phyloP scores from a whole-genome alignment of 2,797 vertebrate species.

The Masticophis lateralis region DNA sequence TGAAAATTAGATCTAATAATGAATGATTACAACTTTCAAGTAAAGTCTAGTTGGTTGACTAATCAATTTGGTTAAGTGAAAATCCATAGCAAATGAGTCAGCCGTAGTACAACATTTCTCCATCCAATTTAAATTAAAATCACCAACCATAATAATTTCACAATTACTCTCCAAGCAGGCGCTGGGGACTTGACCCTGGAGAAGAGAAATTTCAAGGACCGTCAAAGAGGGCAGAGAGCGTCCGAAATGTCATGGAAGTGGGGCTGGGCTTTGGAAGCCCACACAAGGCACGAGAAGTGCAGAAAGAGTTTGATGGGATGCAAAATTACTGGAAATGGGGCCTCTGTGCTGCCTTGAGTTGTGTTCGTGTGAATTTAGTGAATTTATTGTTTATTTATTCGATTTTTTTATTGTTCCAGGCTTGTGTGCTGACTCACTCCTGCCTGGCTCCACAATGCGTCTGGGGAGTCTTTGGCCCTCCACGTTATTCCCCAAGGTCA shows the following conservation, averaged over 20 bases:
- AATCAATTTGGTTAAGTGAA: slow-evolving; percentile 85
- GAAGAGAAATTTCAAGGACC: slow-evolving; percentile 72
- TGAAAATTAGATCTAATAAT: slow-evolving; percentile 79
- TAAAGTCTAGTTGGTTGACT: slow-evolving; percentile 82
- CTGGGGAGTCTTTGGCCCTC: not conserved
- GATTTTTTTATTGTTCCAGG: not conserved
- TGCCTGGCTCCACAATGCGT: not conserved
- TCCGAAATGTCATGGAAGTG: not conserved
- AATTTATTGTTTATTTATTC: not conserved
- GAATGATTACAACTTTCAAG: slow-evolving; percentile 80
- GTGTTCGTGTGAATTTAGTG: not conserved
- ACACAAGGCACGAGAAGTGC: not conserved
- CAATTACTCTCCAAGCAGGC: slow-evolving; percentile 73
- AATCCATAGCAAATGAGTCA: slow-evolving; percentile 82
- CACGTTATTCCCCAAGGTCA: not conserved
- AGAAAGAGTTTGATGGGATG: not conserved
- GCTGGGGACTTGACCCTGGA: slow-evolving; percentile 70
- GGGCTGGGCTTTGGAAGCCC: not conserved
- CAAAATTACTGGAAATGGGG: not conserved
- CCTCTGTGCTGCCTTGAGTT: not conserved
- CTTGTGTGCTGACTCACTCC: not conserved
- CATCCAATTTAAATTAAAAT: slow-evolving; percentile 81
- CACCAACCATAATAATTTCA: slow-evolving; percentile 77
- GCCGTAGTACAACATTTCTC: slow-evolving; percentile 77
- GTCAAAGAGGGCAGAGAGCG: slow-evolving; percentile 40